Conservation (phyloP, 2,797 vertebrate species). For the Eptatretus atami region DNA sequence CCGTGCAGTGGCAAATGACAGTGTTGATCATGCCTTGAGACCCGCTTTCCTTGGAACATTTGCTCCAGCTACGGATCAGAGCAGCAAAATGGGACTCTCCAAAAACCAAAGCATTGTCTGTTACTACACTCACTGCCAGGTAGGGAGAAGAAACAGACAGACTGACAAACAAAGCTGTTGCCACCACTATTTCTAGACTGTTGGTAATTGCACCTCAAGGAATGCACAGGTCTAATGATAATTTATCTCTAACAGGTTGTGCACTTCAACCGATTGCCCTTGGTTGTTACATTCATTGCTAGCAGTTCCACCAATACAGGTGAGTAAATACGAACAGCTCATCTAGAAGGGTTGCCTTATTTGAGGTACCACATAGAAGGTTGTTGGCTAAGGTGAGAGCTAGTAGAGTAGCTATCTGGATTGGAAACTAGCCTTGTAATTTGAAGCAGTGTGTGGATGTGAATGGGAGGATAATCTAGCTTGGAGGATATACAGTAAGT, state of each 20-base stretch:
- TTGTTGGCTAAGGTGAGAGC: no score
- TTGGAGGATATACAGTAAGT: no score
- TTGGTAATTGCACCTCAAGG: not conserved
- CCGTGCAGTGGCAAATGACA: no score
- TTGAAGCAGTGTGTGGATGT: no score
- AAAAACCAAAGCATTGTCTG: slow-evolving; percentile 98
- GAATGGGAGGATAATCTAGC: no score
- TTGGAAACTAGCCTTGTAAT: no score
- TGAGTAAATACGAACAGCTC: slow-evolving; percentile 11
- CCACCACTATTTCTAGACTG: no score
- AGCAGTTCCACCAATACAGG: slow-evolving; percentile 72
- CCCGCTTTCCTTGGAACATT: slow-evolving; percentile 74
- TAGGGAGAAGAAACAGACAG: slow-evolving; percentile 9
- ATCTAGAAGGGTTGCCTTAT: no score
- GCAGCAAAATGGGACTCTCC: slow-evolving; percentile 78
- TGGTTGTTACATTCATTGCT: slow-evolving; percentile 90
- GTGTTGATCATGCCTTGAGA: slow-evolving; percentile 20
- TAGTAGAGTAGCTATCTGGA: no score
- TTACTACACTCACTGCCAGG: slow-evolving; percentile 67
- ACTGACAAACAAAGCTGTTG: not conserved
- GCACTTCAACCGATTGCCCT: slow-evolving; percentile 65
- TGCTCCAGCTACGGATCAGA: slow-evolving; percentile 78
- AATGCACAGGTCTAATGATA: not conserved
- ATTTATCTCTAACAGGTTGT: slow-evolving; percentile 24
- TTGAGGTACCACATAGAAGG: no score